Evolutionary conservation across 2,888 invertebrate genomes (phyloP), one percentile per base, ranked within the genome.

Genomic region (Pollenia angustigena): DNA sequence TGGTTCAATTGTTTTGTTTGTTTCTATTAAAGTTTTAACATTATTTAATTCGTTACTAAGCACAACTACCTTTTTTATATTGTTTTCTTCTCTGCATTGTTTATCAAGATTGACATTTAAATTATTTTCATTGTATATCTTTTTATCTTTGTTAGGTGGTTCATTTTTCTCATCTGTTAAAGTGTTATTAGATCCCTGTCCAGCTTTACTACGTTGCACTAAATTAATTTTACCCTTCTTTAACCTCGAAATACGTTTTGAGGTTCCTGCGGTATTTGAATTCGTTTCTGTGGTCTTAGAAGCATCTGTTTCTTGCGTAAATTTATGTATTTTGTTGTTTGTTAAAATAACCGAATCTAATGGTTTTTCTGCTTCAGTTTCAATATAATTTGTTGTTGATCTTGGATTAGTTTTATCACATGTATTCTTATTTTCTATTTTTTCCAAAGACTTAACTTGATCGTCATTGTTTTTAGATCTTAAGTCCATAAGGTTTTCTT

Each of bases 151-250:
- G n/a, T 9, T 16, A 48, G 52, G 7, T 4, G 32, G 4, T 54
- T 18, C 50, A 58, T 1, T 54, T 18, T 71, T 54, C 23, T 71
- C 56, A 1, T 75, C 80, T 4, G 18, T 18, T 54, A 66, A 11
- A 18, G 42, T 3, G 50, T 56, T 72, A 66, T 60, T 60, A 50
- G 32, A 3, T 16, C 2, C 18, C 10, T 23, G 58, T 46, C n/a
- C 7, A 6, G 62, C 3, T 84, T 79, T 90, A 56, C 90, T 91
- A 11, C 92, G 91, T 62, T 90, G 90, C 1, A 92, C 91, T 54
- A 92, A 89, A 88, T 92, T 92, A 1, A 92, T 87, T 89, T 90
- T 91, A 1, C 89, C 91, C 64, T 89, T 92, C 50, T 89, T 91
- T 23, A 89, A 89, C 44, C 72, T 88, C 1, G 87, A 82, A 66